Evolutionary conservation across 2,797 vertebrate species (phyloP), one percentile per base, ranked within the genome.

Genomic region (Limosa lapponica): DNA sequence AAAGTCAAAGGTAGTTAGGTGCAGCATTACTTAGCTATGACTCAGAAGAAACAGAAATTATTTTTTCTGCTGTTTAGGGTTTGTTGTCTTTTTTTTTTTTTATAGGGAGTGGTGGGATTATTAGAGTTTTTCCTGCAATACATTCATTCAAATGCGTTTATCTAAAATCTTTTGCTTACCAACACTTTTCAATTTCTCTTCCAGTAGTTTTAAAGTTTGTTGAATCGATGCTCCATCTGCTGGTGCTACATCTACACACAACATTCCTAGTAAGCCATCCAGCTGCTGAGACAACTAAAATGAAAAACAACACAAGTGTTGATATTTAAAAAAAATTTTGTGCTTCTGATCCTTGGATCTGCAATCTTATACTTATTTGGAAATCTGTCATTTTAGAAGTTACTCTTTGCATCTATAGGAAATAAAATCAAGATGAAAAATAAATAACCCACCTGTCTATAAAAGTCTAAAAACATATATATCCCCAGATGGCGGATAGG

Each of bases 111-210:
- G 9, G 10, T 41, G 32, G 4, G 6, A 41, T 65, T 43, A 69
- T 16, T 71, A 5, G 0, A 32, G 49, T 57, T 39, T 37, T 49
- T 30, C 22, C 71, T 91, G 36, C 27, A 84, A 89, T 58, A 41
- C 51, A 74, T 87, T 95, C 59, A 74, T 44, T 55, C 61, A 41
- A 95, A 87, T 67, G 25, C 62, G 55, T 43, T 4, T 58, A 92
- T 44, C 74, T 77, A 81, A 93, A 96, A 87, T 95, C 95, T 44
- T 95, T 94, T 97, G 78, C 99, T 96, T 97, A 99, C 99, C 99
- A 70, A 99, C 99, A 90, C 98, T 99, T 98, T 99, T 99, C 86
- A 99, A 98, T 95, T 99, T 99, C 98, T 99, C 99, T 98, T 99
- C 99, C 97, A 99, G 98, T 80, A 99, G 98, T 97, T 99, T 99